Evolutionary conservation across 2,888 invertebrate species (phyloP), one percentile per base, ranked within the genome.

Genomic region (Ethmia dodecea): DNA sequence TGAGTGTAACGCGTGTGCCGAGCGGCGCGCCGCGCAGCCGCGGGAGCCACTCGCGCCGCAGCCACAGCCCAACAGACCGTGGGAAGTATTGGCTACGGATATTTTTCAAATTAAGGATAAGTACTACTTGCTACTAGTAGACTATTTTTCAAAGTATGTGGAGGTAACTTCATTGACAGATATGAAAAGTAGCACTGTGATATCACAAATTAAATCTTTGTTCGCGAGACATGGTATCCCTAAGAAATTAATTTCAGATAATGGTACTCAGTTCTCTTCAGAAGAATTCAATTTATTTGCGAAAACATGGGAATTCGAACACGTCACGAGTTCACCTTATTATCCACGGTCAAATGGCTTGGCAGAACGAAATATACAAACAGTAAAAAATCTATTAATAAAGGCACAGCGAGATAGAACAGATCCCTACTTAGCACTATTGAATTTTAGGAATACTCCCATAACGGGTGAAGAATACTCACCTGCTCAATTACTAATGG

Each of bases 91-190:
- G 2, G 40, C 25, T 5, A 16, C 29, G 1, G 42, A 37, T 30
- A n/a, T 41, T 1, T 37, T 41, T 30, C 22, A 37, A 10, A 5
- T 41, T 4, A 24, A 16, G 4, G 9, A 28, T 5, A 38, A 30
- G 27, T 29, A 37, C 4, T 37, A 41, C 11, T 5, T 41, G 5
- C 8, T 42, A 8, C 28, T 38, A 6, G 35, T 38, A 1, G 42
- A 38, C 12, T 35, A 38, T 13, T 42, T 33, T 13, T 40, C 40
- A 1, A 40, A 40, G 24, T 36, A 16, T 16, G 22, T 36, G 1
- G 36, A 33, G 4, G 33, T 25, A 8, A 4, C 25, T n/a, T 4
- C 25, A n/a, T 4, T 25, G 5, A 25, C 5, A 8, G 10, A 25
- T 25, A n/a, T 25, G 3, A 8, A n/a, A 4, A 25, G 25, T n/a